phyloP scores from a whole-genome alignment of 2,113 vertebrate genomes.

The Plecturocebus donacophilus region DNA sequence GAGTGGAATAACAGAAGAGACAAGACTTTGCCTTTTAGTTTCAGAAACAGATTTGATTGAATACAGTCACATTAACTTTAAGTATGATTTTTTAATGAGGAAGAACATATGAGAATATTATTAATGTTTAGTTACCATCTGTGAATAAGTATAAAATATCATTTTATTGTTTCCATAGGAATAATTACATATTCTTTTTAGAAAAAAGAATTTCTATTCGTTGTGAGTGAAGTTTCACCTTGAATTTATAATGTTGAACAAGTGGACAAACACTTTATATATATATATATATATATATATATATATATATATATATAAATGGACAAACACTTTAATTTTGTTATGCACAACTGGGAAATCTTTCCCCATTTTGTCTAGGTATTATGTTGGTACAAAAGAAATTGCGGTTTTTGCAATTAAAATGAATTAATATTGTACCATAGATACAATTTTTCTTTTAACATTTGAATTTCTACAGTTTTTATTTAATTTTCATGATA shows the following conservation, averaged over 20 bases:
- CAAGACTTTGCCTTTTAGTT: background rate
- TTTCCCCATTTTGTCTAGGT: background rate
- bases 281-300: no score
- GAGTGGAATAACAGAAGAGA: background rate
- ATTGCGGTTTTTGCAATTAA: no score
- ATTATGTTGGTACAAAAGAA: no score
- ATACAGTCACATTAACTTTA: background rate
- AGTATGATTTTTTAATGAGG: background rate
- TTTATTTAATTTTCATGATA: conserved; percentile 2
- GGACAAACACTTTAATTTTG: background rate
- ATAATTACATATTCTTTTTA: conserved; percentile 4
- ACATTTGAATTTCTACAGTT: background rate
- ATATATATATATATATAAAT: no score
- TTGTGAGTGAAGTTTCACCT: background rate
- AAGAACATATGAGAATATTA: background rate
- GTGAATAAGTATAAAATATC: background rate
- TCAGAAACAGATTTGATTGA: background rate
- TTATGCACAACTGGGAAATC: background rate
- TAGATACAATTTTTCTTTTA: background rate
- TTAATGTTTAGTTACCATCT: background rate
- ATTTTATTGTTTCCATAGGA: background rate
- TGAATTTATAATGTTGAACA: background rate
- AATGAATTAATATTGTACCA: background rate
- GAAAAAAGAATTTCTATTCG: background rate
- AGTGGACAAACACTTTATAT: no score